These are phyloP conservation scores for Orthonevra nobilis DNA, from an alignment of 2,888 invertebrate species.

Conservation along the genomic window DNA sequence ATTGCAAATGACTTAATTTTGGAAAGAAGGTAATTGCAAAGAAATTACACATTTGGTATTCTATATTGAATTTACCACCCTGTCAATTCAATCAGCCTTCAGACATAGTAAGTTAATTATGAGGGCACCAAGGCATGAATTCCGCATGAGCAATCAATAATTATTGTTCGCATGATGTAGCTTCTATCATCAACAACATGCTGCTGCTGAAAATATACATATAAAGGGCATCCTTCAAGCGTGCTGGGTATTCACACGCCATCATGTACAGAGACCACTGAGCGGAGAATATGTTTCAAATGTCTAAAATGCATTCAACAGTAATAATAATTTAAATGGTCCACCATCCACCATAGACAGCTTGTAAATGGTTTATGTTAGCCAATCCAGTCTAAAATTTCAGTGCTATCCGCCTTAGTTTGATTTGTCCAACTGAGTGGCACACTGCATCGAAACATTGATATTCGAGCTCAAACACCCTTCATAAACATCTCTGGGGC, in stretches of 20 bases:
- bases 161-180: constrained; percentile 16
- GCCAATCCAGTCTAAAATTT: background rate
- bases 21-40: too few species aligned
- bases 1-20: too few species aligned
- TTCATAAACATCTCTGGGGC: constrained; percentile 35
- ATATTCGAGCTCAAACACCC: constrained; percentile 48
- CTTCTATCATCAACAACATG: constrained; percentile 28
- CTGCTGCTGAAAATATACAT: constrained; percentile 26
- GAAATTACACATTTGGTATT: too few species aligned
- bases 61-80: background rate
- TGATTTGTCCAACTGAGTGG: constrained; percentile 13
- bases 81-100: background rate
- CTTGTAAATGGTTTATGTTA: too few species aligned
- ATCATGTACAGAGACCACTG: constrained; percentile 22
- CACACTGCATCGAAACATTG: constrained; percentile 45
- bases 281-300: constrained; percentile 24
- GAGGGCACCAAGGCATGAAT: constrained; percentile 3
- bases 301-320: constrained; percentile 24
- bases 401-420: constrained; percentile 3
- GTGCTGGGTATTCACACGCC: constrained; percentile 34
- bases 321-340: constrained; percentile 41
- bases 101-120: background rate
- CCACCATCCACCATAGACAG: background rate
- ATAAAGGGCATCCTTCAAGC: constrained; percentile 34
- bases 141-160: background rate